Percentiles rank a stretch among this genome's conserved stretches.
phyloP scores from a whole-genome alignment of 2,888 invertebrate species.

The Eupithecia vulgata region DNA sequence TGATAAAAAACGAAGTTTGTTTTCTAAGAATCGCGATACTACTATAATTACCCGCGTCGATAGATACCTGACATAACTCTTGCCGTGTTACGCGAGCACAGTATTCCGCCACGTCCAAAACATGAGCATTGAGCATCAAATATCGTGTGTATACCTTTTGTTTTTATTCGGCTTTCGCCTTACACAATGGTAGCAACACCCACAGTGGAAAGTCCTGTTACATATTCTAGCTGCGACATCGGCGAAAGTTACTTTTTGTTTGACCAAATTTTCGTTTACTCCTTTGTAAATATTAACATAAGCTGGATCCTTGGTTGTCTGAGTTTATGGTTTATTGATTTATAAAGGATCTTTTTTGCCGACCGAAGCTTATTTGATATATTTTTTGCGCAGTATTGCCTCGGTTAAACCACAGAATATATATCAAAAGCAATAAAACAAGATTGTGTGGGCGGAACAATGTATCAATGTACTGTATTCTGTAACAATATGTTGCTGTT shows the following conservation, averaged over 20 bases:
- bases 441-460: conserved; percentile 58
- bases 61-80: conserved; percentile 18
- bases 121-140: conserved; percentile 41
- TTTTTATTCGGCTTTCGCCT: conserved; percentile 73
- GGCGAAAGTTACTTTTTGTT: conserved; percentile 73
- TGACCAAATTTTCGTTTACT: conserved; percentile 58
- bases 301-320: conserved; percentile 25
- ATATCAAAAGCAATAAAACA: conserved; percentile 42
- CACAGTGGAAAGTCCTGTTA: conserved; percentile 72
- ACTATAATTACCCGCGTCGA: conserved; percentile 13
- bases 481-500: conserved; percentile 45
- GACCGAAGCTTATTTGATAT: conserved; percentile 1
- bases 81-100: conserved; percentile 28
- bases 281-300: conserved; percentile 63
- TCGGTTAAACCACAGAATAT: conserved; percentile 25
- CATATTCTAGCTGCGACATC: conserved; percentile 58
- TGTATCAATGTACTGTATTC: conserved; percentile 24
- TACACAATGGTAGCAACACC: conserved; percentile 74
- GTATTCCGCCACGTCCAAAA: conserved; percentile 32
- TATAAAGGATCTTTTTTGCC: conserved; percentile 16
- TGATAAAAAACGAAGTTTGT: not conserved
- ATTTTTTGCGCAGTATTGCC: conserved; percentile 26
- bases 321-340: conserved; percentile 22
- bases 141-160: conserved; percentile 64
- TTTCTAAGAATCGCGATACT: conserved; percentile 10